A percentile compares a stretch with the other conserved stretches of the same genome.
Conservation (phyloP, 1,140 invertebrate species). For the Sinonovacula constricta region DNA sequence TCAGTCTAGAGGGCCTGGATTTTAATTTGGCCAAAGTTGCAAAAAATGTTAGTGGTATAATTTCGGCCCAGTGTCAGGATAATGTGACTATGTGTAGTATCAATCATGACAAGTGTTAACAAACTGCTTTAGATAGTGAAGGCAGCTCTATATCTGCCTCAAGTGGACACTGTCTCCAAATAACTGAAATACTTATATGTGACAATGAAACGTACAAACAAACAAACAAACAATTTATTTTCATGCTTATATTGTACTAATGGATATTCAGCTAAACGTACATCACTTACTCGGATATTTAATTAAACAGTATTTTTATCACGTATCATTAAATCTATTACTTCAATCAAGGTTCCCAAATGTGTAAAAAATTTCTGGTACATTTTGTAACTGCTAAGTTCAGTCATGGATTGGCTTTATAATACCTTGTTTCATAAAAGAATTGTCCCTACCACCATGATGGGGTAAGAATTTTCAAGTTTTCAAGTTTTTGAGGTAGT, state of each 20-base stretch:
- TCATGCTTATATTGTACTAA: neutral
- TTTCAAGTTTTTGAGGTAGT: too few species aligned
- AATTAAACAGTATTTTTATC: neutral
- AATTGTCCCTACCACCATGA: neutral
- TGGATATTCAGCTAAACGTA: neutral
- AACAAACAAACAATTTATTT: neutral
- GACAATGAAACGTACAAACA: too few species aligned
- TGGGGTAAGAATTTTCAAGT: too few species aligned
- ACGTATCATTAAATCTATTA: neutral
- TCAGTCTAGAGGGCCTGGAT: neutral
- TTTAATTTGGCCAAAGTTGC: neutral
- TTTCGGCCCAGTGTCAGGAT: too few species aligned
- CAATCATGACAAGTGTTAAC: too few species aligned
- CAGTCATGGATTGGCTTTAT: neutral
- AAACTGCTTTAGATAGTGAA: too few species aligned
- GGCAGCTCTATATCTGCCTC: too few species aligned
- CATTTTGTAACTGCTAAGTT: neutral
- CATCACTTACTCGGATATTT: neutral
- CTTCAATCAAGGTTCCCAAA: neutral
- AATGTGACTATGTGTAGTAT: too few species aligned
- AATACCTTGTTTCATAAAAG: neutral
- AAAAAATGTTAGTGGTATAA: neutral
- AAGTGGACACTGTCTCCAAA: too few species aligned
- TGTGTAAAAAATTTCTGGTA: neutral
- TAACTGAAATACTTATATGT: too few species aligned